A percentile compares a stretch with the other conserved stretches of the same genome.
These are phyloP conservation scores for Pseudopipra pipra DNA, from an alignment of 2,113 vertebrate species.

Conservation along the genomic window DNA sequence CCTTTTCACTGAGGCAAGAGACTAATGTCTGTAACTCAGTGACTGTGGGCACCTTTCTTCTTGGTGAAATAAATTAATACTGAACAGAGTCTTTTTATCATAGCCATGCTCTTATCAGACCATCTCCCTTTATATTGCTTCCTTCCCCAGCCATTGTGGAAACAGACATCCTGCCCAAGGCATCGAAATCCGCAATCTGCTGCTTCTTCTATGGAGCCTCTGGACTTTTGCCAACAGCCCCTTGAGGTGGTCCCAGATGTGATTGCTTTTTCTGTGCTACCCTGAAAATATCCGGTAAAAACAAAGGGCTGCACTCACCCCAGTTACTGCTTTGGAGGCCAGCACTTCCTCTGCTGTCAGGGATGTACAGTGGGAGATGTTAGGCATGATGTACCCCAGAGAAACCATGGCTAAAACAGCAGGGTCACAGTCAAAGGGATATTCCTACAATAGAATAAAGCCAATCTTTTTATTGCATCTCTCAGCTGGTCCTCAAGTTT, in stretches of 20 bases:
- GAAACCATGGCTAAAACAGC: conserved; percentile 29
- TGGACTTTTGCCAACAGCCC: conserved; percentile 22
- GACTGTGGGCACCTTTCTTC: conserved; percentile 31
- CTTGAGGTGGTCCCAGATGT: conserved; percentile 41
- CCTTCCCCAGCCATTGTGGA: conserved; percentile 44
- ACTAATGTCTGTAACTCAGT: not conserved
- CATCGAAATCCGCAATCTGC: conserved; percentile 40
- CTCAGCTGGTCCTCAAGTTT: not conserved
- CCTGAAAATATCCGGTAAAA: conserved; percentile 50
- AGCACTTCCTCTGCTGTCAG: conserved; percentile 63
- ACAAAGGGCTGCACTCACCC: conserved; percentile 55
- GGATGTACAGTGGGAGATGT: conserved; percentile 53
- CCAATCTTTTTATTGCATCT: not conserved
- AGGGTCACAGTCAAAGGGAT: conserved; percentile 39
- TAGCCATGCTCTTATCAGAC: not conserved
- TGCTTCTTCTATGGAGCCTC: not conserved
- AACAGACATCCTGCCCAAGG: conserved; percentile 58
- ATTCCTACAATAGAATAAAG: conserved; percentile 40
- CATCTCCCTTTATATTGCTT: conserved; percentile 41
- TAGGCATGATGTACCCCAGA: conserved; percentile 20
- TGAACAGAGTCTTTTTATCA: conserved; percentile 31
- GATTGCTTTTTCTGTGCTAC: conserved; percentile 26
- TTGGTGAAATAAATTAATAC: not conserved
- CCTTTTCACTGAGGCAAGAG: not conserved
- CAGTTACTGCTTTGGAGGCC: conserved; percentile 15